phyloP scores from a whole-genome alignment of 2,797 vertebrate genomes.

The Adrianichthys oophorus region DNA sequence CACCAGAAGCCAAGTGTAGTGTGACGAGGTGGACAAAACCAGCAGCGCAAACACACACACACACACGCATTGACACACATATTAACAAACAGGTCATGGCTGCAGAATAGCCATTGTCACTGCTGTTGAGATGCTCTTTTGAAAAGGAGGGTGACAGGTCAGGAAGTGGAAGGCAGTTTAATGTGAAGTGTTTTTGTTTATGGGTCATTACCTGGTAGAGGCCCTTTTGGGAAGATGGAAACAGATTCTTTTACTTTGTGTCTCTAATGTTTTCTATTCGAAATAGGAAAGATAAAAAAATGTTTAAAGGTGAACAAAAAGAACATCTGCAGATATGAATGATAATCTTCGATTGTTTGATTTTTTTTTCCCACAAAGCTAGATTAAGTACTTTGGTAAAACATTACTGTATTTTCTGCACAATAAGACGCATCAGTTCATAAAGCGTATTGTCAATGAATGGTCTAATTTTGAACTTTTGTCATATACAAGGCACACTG shows the following conservation, averaged over 20 bases:
- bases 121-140: slow-evolving; percentile 50
- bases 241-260: neutral
- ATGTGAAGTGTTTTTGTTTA: slow-evolving; percentile 34
- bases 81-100: slow-evolving; percentile 58
- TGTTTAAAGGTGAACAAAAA: no score
- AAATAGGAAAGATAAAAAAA: no score
- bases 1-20: slow-evolving; percentile 94
- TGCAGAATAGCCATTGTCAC: slow-evolving; percentile 80
- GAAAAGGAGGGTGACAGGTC: slow-evolving; percentile 44
- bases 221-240: slow-evolving; percentile 16
- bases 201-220: slow-evolving; percentile 24
- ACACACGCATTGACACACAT: slow-evolving; percentile 25
- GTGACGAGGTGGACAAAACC: slow-evolving; percentile 87
- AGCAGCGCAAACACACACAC: slow-evolving; percentile 71
- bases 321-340: no score
- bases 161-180: slow-evolving; percentile 40
- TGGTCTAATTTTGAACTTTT: no score
- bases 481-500: no score
- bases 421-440: no score
- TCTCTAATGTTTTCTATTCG: slow-evolving; percentile 78
- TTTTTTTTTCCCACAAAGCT: no score
- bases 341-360: no score
- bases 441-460: no score
- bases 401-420: no score
- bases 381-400: no score